Base-by-base conservation (phyloP, 2,888 invertebrate species). In the Imbricaverruca yamaguchii region DNA sequence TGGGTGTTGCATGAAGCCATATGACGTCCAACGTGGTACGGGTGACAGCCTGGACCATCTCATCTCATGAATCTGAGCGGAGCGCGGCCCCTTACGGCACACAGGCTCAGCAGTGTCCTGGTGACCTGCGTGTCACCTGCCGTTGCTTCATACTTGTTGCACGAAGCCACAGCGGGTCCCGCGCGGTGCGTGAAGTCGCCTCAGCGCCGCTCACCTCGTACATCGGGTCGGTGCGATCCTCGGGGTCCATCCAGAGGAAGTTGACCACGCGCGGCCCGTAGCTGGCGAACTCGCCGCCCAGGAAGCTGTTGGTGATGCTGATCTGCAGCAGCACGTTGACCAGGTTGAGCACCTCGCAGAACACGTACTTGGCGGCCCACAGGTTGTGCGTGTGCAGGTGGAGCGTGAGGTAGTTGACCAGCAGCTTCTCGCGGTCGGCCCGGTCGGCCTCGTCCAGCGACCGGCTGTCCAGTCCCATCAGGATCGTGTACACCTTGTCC, bases 281-380 rank as follows among this genome's bases (percentile, higher is more conserved):
- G 0, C 83, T 84, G 55, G 84, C 83, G 83, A 86, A 86, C 80
- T 85, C 84, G 9, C 86, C 85, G 53, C 84, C 85, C 25, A 85
- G 83, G 83, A 87, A 86, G 80, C 87, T 85, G 86, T 96, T 89
- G 39, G 93, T 93, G 82, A 86, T 84, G 83, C 84, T 86, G 81
- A 87, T 85, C 80, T 86, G 86, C 8, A 84, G 82, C 12, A 86
- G 80, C 53, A 87, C 86, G 80, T 86, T 85, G 11, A 84, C 81
- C 61, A 86, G 83, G 82, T 86, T 86, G 57, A 86, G 82, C n/a
- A 85, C 55, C 81, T 87, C 86, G 81, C 86, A 86, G n/a, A 85
- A 77, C 61, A 85, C 84, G 83, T 84, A 86, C 57, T 84, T 84
- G 63, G 83, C 81, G 53, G 86, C 84, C 83, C 86, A 86, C 0